Evolutionary conservation across 1,140 invertebrate genomes (phyloP), one percentile per base, ranked within the genome.

Genomic region (Dryas iulia): DNA sequence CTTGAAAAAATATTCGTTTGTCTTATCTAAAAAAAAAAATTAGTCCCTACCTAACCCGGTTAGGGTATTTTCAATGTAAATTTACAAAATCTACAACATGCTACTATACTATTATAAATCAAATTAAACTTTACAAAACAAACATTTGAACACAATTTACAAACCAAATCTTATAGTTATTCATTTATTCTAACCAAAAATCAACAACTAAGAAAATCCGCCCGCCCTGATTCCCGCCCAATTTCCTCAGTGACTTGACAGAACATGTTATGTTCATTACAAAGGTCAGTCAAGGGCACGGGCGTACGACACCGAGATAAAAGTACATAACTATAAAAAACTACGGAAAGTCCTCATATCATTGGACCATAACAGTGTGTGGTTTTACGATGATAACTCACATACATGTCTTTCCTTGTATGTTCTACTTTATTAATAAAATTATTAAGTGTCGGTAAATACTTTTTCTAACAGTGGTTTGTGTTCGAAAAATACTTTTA

Each of bases 211-310:
- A 56, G 23, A 59, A 59, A 67, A 76, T 66, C 62, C 68, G 72
- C 66, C 59, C 70, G 72, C 66, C 59, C 70, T 47, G 63, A 68
- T 61, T 63, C 72, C 66, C 70, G 68, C 72, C 66, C 70, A 70
- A 73, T 79, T 76, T 77, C 72, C 75, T 79, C 74, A 73, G 71
- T 79, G 62, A 59, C 59, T 71, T 63, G 66, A 66, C 63, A 78
- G 71, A 68, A 74, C 74, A 66, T 66, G 63, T 62, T 70, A 64
- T 69, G 67, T 57, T 52, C 66, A 74, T 70, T 61, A 69, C 66
- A 58, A 76, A 76, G 77, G 74, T 76, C 77, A 77, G 58, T 68
- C 76, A 74, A 76, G 77, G 74, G 70, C 70, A 68, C 67, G 68
- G 57, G 53, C 70, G 63, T 59, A 65, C 61, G 47, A 66, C 60